Evolutionary conservation across 2,113 vertebrate species (phyloP).

Genomic region (Potamarius usumacintae): DNA sequence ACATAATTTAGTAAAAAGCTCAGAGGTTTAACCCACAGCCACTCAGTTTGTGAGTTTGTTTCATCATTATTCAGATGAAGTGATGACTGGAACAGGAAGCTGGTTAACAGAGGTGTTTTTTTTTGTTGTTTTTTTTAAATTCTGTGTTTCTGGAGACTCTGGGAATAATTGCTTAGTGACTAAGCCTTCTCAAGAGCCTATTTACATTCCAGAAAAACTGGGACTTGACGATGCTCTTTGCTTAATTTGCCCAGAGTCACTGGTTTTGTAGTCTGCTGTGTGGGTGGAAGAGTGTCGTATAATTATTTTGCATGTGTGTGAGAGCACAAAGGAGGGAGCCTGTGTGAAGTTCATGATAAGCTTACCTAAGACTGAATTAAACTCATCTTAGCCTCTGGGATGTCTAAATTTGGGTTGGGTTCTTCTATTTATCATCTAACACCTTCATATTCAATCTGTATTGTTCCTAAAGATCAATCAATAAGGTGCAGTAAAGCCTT

Average conservation of each 20-base stretch:
- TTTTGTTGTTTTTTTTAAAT: background rate
- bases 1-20: no score
- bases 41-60: no score
- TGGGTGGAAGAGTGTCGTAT: slow-evolving; percentile 46
- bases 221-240: slow-evolving; percentile 58
- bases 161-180: slow-evolving; percentile 17
- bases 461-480: background rate
- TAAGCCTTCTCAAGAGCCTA: slow-evolving; percentile 49
- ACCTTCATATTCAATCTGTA: background rate
- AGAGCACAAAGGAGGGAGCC: background rate
- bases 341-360: background rate
- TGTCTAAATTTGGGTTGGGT: background rate
- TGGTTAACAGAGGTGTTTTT: background rate
- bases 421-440: background rate
- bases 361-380: background rate
- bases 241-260: slow-evolving; percentile 54
- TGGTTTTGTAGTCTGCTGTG: slow-evolving; percentile 51
- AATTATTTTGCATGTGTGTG: slow-evolving; percentile 16
- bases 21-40: background rate
- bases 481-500: background rate
- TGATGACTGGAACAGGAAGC: background rate
- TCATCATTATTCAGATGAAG: background rate
- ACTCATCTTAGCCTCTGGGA: background rate
- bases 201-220: slow-evolving; percentile 59
- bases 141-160: slow-evolving; percentile 2